Evolutionary conservation across 2,888 invertebrate genomes (phyloP), one percentile per base, ranked within the genome.

Genomic region (Mimas tiliae): DNA sequence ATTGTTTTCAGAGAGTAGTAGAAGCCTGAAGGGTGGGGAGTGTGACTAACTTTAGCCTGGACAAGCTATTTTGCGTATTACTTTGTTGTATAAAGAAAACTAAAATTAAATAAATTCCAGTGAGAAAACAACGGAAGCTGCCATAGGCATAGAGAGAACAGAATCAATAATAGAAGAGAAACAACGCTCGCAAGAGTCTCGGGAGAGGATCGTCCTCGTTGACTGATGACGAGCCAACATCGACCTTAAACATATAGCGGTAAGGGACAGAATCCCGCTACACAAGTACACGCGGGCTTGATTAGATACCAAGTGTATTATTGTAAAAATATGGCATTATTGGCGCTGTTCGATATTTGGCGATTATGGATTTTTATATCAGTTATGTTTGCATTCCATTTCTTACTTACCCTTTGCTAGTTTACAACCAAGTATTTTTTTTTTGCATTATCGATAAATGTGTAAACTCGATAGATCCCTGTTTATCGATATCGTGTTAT

Each of bases 161-260:
- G 92, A 91, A 69, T 90, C 90, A 0, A 76, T 89, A 16, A 90
- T 90, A 72, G 83, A 88, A 66, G 89, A 89, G 45, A 71, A 70
- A 64, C 73, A 74, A 1, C 67, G 62, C 19, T 65, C 66, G 45
- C 73, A 73, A 1, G 66, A 69, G 64, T 14, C 68, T 66, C 51
- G 67, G 64, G 72, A 72, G 47, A 70, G 76, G 70, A 84, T 83
- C 67, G 72, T 88, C 64, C 74, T 87, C 70, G 73, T 77, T 68
- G 89, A 90, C 73, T 90, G 87, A 90, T 82, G 75, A 72, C 64
- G 62, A 52, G 63, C 65, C 65, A 66, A 70, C 68, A 65, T 69
- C 33, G 16, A 48, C 55, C 33, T 42, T 68, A 69, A 66, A 53
- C 38, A 45, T 33, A 19, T 67, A 27, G 48, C 16, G 45, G n/a